These are phyloP conservation scores for Pycnomerus fuliginosus DNA, from an alignment of 2,888 invertebrate genomes.

Conservation along the genomic window DNA sequence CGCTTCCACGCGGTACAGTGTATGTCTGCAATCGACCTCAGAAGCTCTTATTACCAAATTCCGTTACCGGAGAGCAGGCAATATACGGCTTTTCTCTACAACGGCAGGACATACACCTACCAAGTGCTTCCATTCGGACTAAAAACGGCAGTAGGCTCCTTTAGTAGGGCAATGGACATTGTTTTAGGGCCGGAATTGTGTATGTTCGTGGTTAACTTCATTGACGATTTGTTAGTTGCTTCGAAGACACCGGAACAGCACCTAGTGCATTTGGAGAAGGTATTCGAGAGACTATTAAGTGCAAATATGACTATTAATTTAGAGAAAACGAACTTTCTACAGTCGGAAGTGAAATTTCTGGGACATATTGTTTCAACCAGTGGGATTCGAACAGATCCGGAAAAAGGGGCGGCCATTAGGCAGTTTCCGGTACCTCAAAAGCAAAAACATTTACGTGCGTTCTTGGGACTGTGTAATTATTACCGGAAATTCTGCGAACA, in stretches of 20 bases:
- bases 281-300: conserved; percentile 21
- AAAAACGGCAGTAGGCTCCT: conserved; percentile 25
- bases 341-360: too few relatives aligned
- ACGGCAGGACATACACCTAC: conserved; percentile 31
- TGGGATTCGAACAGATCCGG: too few relatives aligned
- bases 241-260: conserved; percentile 26
- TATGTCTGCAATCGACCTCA: conserved; percentile 23
- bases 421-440: too few relatives aligned
- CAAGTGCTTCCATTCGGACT: conserved; percentile 33
- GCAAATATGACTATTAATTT: conserved; percentile 26
- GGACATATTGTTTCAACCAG: too few relatives aligned
- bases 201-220: conserved; percentile 29
- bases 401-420: too few relatives aligned
- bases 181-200: conserved; percentile 28
- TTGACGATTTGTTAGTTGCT: conserved; percentile 34
- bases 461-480: too few relatives aligned
- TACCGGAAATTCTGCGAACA: too few relatives aligned
- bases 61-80: conserved; percentile 19
- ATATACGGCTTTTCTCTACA: conserved; percentile 21
- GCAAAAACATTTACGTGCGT: too few relatives aligned
- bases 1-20: conserved; percentile 9
- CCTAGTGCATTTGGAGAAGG: conserved; percentile 17
- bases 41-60: conserved; percentile 22
- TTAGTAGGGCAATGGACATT: conserved; percentile 18
- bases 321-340: conserved; percentile 28